Percentiles rank a stretch among this genome's conserved stretches.
Evolutionary conservation across 2,888 invertebrate species (phyloP).

Genomic region (Gastrophysa polygoni): DNA sequence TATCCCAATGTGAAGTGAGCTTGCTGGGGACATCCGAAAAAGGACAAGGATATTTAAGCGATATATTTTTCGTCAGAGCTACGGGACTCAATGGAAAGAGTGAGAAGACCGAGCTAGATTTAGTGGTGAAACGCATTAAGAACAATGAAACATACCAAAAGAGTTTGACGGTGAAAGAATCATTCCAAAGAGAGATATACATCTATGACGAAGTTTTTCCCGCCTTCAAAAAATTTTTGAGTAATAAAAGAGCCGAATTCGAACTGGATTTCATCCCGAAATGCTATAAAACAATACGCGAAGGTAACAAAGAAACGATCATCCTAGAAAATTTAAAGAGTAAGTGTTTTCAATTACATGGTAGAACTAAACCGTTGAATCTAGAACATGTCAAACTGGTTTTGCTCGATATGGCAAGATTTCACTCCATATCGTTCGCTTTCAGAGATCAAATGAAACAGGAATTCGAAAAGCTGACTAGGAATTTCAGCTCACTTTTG

Average conservation of each 20-base stretch:
- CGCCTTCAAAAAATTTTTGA: constrained; percentile 29
- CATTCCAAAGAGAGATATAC: constrained; percentile 37
- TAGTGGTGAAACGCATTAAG: constrained; percentile 22
- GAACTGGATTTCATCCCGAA: constrained; percentile 27
- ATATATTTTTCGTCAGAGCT: constrained; percentile 37
- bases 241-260: constrained; percentile 25
- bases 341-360: constrained; percentile 36
- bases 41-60: constrained; percentile 43
- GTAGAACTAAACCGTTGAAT: constrained; percentile 40
- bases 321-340: constrained; percentile 43
- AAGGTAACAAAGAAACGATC: constrained; percentile 26
- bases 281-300: constrained; percentile 25
- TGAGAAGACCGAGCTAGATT: constrained; percentile 27
- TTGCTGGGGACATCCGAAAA: constrained; percentile 29
- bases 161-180: constrained; percentile 25
- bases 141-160: not conserved
- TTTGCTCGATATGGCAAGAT: constrained; percentile 29
- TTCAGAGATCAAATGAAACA: constrained; percentile 21
- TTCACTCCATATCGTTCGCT: constrained; percentile 29
- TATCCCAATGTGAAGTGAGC: not conserved
- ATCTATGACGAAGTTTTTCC: constrained; percentile 37
- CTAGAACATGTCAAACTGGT: constrained; percentile 42
- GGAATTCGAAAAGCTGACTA: constrained; percentile 15
- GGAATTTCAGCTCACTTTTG: constrained; percentile 8
- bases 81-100: constrained; percentile 24